phyloP scores from a whole-genome alignment of 2,797 vertebrate genomes.

The Arctocebus calabarensis region DNA sequence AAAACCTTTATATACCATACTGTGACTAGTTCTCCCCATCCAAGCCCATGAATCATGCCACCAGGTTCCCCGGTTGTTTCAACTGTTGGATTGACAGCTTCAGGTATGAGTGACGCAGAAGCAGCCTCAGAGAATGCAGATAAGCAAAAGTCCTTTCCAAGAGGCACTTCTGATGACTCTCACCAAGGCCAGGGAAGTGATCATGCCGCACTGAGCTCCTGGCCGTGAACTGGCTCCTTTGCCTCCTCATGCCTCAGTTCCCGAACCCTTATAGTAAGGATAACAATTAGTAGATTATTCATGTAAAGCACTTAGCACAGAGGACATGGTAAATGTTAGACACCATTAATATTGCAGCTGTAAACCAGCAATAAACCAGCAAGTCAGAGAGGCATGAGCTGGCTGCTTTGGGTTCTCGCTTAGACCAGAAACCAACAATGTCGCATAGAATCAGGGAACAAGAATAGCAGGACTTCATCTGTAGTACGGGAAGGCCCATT shows the following conservation, averaged over 20 bases:
- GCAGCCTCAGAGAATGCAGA: neutral
- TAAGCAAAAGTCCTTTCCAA: neutral
- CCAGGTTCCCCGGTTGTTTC: neutral
- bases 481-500: neutral
- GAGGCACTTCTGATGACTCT: neutral
- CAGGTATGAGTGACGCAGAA: neutral
- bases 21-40: neutral
- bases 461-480: neutral
- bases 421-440: neutral
- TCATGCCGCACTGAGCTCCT: neutral
- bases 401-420: neutral
- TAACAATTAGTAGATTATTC: conserved; percentile 20
- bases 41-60: neutral
- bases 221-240: neutral
- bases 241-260: neutral
- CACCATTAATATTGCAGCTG: neutral
- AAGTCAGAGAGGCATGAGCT: neutral
- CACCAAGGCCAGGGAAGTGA: neutral
- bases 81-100: neutral
- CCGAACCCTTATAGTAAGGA: neutral
- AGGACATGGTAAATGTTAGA: neutral
- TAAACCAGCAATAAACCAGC: neutral
- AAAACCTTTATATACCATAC: neutral
- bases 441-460: neutral
- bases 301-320: neutral